Conservation (phyloP, 2,113 vertebrate species). For the Eubucco bourcierii region DNA sequence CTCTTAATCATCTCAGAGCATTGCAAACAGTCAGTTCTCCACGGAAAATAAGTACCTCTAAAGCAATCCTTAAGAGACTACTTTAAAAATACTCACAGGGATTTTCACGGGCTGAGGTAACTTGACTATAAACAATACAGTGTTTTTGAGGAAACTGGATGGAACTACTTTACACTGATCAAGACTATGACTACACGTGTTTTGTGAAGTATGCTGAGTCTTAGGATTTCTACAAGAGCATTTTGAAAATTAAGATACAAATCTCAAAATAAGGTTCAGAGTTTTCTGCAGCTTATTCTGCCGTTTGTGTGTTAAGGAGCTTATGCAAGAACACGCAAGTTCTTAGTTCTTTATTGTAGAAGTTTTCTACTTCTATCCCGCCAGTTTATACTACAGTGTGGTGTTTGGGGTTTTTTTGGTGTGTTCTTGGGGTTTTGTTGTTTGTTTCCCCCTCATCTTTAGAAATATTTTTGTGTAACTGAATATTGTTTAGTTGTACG, state of each 20-base stretch:
- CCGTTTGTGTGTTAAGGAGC: not conserved
- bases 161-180: not conserved
- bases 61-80: not conserved
- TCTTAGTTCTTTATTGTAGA: not conserved
- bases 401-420: too few relatives aligned
- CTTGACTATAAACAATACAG: not conserved
- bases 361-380: not conserved
- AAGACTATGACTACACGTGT: not conserved
- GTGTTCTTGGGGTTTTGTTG: not conserved
- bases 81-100: not conserved
- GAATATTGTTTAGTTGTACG: not conserved
- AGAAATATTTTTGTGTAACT: not conserved
- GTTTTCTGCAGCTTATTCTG: not conserved
- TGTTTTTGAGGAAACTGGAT: not conserved
- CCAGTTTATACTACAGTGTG: fast-evolving
- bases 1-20: not conserved
- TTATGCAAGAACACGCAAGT: not conserved
- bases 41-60: not conserved
- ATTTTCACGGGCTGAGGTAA: not conserved
- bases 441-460: not conserved
- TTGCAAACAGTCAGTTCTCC: not conserved
- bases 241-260: not conserved
- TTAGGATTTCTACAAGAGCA: not conserved
- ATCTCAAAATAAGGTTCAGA: not conserved
- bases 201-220: not conserved